Percentiles rank a stretch among this genome's conserved stretches.
These are phyloP conservation scores for Callopanchax toddi DNA, from an alignment of 2,113 vertebrate species.

Conservation along the genomic window DNA sequence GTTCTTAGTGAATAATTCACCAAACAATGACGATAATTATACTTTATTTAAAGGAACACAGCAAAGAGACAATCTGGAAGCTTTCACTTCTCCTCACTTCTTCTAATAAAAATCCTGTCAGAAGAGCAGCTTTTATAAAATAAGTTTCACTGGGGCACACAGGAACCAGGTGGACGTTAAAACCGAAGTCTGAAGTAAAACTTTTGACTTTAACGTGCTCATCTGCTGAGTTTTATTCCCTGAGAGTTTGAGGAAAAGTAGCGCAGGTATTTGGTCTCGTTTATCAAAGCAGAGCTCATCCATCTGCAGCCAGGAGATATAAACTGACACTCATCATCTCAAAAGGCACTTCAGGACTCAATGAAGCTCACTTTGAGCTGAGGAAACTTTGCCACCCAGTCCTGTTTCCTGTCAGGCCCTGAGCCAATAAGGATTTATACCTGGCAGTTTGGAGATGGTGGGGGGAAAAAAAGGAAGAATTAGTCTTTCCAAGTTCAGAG, in stretches of 20 bases:
- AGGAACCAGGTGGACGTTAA: slow-evolving; percentile 53
- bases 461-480: slow-evolving; percentile 64
- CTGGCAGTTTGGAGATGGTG: slow-evolving; percentile 71
- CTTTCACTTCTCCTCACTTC: neutral
- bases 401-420: slow-evolving; percentile 51
- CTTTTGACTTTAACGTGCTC: slow-evolving; percentile 55
- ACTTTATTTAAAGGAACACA: neutral
- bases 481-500: slow-evolving; percentile 68
- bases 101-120: slow-evolving; percentile 19
- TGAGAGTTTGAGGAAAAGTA: slow-evolving; percentile 37
- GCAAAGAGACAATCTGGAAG: slow-evolving; percentile 13
- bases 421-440: slow-evolving; percentile 72
- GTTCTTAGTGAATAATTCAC: neutral
- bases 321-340: slow-evolving; percentile 62
- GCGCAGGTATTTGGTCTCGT: slow-evolving; percentile 52
- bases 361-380: slow-evolving; percentile 58
- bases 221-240: slow-evolving; percentile 56
- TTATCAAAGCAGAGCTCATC: slow-evolving; percentile 57
- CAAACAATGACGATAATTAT: neutral
- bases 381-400: slow-evolving; percentile 26
- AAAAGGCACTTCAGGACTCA: slow-evolving; percentile 61
- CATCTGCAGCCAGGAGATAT: slow-evolving; percentile 72
- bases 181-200: slow-evolving; percentile 63
- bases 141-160: slow-evolving; percentile 26
- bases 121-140: slow-evolving; percentile 12